Evolutionary conservation across 2,888 invertebrate species (phyloP).

Genomic region (Malthinus flaveolus): DNA sequence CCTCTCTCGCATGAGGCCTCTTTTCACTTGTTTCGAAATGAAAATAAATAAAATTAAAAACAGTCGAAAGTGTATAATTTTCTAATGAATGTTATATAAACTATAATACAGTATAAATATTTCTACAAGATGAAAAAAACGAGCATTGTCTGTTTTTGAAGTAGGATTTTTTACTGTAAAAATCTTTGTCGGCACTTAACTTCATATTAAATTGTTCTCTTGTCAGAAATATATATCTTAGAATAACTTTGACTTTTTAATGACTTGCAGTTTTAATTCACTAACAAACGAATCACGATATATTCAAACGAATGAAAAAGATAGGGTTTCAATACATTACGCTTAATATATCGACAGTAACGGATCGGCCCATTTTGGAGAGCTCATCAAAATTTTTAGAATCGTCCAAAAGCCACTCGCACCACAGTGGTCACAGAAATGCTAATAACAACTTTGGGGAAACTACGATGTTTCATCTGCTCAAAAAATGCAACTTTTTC

Average conservation of each 20-base stretch:
- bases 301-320: constrained; percentile 13
- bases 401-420: no score
- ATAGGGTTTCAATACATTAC: constrained; percentile 26
- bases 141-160: constrained; percentile 6
- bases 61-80: background rate
- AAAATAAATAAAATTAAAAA: no score
- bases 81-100: constrained; percentile 3
- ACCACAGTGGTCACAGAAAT: no score
- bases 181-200: constrained; percentile 19
- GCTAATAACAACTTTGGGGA: no score
- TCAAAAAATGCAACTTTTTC: no score
- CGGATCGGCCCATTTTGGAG: constrained; percentile 26
- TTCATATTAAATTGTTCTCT: constrained; percentile 31
- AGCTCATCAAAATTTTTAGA: no score
- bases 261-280: constrained; percentile 34
- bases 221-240: constrained; percentile 35
- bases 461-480: no score
- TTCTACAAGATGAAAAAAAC: constrained; percentile 3
- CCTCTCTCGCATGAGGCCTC: background rate
- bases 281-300: constrained; percentile 15
- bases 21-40: background rate
- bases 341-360: constrained; percentile 38
- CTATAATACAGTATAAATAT: constrained; percentile 3
- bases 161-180: constrained; percentile 16
- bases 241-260: constrained; percentile 16